Conservation (phyloP, 2,888 invertebrate species). For the Reticulitermes lucifugus region DNA sequence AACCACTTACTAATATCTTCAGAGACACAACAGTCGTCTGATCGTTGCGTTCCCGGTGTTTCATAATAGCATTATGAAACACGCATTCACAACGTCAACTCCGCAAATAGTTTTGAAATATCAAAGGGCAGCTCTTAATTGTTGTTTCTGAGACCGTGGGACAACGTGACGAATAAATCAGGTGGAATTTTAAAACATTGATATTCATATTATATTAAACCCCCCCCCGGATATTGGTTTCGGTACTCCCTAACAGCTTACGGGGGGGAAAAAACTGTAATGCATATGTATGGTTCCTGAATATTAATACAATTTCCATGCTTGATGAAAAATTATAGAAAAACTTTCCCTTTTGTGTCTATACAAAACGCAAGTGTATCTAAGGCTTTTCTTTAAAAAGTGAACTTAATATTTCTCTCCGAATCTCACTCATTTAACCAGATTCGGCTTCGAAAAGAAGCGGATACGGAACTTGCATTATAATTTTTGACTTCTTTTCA, state of each 20-base stretch:
- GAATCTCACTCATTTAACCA: slow-evolving; percentile 47
- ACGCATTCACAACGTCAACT: no score
- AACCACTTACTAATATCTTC: no score
- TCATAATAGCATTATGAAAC: background rate
- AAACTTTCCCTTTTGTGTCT: slow-evolving; percentile 46
- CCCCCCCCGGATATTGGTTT: slow-evolving; percentile 15
- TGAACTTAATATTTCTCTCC: slow-evolving; percentile 27
- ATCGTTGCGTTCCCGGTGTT: no score
- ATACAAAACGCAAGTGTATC: slow-evolving; percentile 37
- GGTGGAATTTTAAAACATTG: slow-evolving; percentile 25
- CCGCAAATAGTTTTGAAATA: background rate
- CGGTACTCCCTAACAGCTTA: slow-evolving; percentile 33
- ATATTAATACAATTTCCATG: slow-evolving; percentile 51
- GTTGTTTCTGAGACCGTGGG: slow-evolving; percentile 8
- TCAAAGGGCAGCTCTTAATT: background rate
- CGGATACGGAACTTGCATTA: slow-evolving; percentile 52
- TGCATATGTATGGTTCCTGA: slow-evolving; percentile 51
- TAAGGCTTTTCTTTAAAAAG: slow-evolving; percentile 35
- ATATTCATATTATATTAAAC: slow-evolving; percentile 32
- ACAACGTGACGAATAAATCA: slow-evolving; percentile 34
- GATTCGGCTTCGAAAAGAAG: slow-evolving; percentile 45
- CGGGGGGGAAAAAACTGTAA: slow-evolving; percentile 42
- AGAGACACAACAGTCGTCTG: no score
- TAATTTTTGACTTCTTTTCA: slow-evolving; percentile 53
- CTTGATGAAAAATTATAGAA: slow-evolving; percentile 49